These are phyloP conservation scores for Charina bottae DNA, from an alignment of 2,113 vertebrate species.

Conservation along the genomic window DNA sequence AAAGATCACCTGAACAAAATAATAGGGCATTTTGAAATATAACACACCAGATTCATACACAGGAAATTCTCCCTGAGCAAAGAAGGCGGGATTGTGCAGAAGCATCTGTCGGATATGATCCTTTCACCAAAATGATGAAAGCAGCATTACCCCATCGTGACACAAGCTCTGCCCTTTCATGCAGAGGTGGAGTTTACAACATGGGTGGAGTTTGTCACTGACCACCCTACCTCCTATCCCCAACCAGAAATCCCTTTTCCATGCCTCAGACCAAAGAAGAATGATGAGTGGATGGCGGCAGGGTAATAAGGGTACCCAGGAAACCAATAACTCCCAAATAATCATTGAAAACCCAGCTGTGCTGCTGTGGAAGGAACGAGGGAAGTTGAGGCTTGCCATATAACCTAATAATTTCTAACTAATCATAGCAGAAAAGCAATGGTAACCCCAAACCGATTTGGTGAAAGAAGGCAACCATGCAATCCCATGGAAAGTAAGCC, in stretches of 20 bases:
- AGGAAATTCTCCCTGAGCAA: neutral
- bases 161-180: neutral
- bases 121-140: neutral
- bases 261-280: neutral
- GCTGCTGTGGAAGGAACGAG: neutral
- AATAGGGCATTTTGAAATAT: neutral
- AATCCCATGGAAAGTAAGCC: neutral
- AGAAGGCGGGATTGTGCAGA: neutral
- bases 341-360: neutral
- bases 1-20: neutral
- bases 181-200: neutral
- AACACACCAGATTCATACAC: neutral
- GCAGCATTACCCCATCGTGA: neutral
- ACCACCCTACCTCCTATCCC: neutral
- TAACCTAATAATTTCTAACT: neutral
- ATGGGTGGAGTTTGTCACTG: neutral
- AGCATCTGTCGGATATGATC: neutral
- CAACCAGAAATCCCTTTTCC: neutral
- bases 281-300: neutral
- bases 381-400: neutral
- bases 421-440: neutral
- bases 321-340: neutral
- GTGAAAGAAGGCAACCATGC: neutral
- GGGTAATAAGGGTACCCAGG: neutral
- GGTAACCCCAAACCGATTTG: neutral